Evolutionary conservation across 2,888 invertebrate genomes (phyloP), one percentile per base, ranked within the genome.

Genomic region (Anaspis maculata): DNA sequence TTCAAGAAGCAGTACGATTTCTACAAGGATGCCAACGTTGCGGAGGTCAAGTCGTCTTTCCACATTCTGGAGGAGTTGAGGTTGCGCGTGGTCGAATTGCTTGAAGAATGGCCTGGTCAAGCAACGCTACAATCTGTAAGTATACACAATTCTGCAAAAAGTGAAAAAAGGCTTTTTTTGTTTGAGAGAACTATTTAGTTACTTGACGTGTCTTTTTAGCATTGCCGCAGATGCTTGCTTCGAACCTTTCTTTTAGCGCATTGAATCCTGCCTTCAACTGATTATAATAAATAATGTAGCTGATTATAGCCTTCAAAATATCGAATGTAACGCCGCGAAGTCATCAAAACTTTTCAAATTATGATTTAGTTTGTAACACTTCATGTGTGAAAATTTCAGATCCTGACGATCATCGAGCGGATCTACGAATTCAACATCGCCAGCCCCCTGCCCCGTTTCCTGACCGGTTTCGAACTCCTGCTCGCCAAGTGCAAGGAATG

Each of bases 391-490:
- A n/a, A n/a, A 19, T 19, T 19, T 19, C 19, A 19, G 19, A 19
- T 19, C 19, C 19, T 6, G 9, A 19, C 19, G 3, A 76, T 87
- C 36, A 73, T 81, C 2, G 70, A 78, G 5, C 66, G 82, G 39
- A 74, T 83, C 27, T 63, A 74, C 14, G 63, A 64, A 11, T 88
- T 96, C 60, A 73, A 87, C 0, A 72, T 90, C 0, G 79, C 80
- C 1, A 83, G 86, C 42, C 84, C 96, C 0, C 68, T 97, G 3
- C 83, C 90, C 37, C 79, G 91, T 44, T 91, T 90, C 56, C 74
- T 94, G 2, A 84, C 87, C 0, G 95, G 95, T 1, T 70, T 97
- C 31, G 97, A 98, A 63, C 69, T 94, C 27, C 67, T 98, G 1
- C 69, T 96, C 1, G 80, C 82, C 40, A 85, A 87, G 52, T 72